Evolutionary conservation across 2,797 vertebrate genomes (phyloP).

Genomic region (Gadopsis marmoratus): DNA sequence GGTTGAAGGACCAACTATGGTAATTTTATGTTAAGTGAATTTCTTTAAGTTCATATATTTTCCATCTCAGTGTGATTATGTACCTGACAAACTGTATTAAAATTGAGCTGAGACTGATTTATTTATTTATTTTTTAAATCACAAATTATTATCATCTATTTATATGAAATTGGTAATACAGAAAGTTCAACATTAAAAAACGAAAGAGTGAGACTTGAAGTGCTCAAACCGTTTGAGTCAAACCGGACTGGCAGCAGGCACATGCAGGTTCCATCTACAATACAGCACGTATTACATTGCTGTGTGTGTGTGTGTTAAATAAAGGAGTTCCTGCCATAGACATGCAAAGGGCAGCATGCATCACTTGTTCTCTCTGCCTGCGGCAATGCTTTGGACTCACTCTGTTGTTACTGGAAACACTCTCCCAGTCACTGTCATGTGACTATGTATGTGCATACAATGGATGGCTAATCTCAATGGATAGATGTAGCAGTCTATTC

Average conservation of each 20-base stretch:
- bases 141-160: background rate
- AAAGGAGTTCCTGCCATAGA: conserved; percentile 58
- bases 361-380: conserved; percentile 68
- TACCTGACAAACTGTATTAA: background rate
- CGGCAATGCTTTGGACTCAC: conserved; percentile 61
- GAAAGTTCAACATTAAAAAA: conserved; percentile 35
- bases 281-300: conserved; percentile 26
- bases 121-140: no score
- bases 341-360: conserved; percentile 77
- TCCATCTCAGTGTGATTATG: background rate
- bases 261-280: conserved; percentile 63
- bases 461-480: conserved; percentile 34
- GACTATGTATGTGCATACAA: conserved; percentile 38
- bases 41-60: background rate
- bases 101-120: background rate
- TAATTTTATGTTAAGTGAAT: background rate
- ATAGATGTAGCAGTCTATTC: conserved; percentile 44
- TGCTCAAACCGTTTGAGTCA: conserved; percentile 16
- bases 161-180: background rate
- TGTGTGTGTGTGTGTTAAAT: conserved; percentile 29
- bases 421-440: conserved; percentile 64
- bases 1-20: conserved; percentile 56
- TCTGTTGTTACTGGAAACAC: conserved; percentile 48
- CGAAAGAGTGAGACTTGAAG: conserved; percentile 31
- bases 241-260: conserved; percentile 54